These are phyloP conservation scores for Artibeus jamaicensis DNA, from an alignment of 2,797 vertebrate species.

Conservation along the genomic window DNA sequence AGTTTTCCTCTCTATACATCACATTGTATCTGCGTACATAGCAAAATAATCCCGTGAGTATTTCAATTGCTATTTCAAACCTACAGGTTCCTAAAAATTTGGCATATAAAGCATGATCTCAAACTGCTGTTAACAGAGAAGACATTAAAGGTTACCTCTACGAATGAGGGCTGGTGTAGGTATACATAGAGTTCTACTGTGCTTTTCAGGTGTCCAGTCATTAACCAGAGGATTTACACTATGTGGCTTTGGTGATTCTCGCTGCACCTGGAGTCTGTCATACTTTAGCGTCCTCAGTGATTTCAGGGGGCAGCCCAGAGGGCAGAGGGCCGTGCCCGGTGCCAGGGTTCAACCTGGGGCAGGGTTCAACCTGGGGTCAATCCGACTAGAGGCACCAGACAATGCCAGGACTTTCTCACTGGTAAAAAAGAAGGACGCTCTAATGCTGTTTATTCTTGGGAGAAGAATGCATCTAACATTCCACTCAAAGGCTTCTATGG, in stretches of 20 bases:
- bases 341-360: constrained; percentile 40
- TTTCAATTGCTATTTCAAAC: constrained; percentile 9
- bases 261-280: not conserved
- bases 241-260: constrained; percentile 19
- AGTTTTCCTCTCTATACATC: not conserved
- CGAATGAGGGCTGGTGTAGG: not conserved
- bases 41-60: not conserved
- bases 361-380: constrained; percentile 44
- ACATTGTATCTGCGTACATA: not conserved
- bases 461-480: not conserved
- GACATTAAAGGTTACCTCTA: not conserved
- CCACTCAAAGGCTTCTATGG: not conserved
- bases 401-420: constrained; percentile 7
- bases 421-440: not conserved
- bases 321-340: not conserved
- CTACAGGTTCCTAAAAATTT: constrained; percentile 36
- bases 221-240: constrained; percentile 25
- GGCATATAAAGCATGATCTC: constrained; percentile 33
- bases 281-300: constrained; percentile 36
- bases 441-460: not conserved
- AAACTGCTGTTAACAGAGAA: not conserved
- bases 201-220: constrained; percentile 3
- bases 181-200: not conserved
- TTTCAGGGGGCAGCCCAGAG: constrained; percentile 33
- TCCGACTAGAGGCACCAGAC: constrained; percentile 25